Conservation (phyloP, 2,797 vertebrate species). For the Paguma larvata region DNA sequence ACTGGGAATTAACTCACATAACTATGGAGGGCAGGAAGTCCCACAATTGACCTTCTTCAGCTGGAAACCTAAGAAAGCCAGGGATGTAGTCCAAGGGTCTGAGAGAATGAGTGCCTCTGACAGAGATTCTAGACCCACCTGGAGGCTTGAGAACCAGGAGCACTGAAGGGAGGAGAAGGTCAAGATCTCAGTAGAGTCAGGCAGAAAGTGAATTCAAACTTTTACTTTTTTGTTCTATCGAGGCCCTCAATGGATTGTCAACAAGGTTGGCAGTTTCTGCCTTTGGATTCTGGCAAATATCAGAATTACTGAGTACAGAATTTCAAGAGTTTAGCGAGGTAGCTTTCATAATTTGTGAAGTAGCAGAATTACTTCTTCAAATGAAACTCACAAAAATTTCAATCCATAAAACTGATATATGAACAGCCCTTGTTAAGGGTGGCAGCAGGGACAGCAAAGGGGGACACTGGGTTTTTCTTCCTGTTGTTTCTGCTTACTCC, state of each 20-base stretch:
- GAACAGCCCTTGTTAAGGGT: neutral
- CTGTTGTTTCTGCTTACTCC: neutral
- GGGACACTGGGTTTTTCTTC: neutral
- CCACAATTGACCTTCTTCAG: neutral
- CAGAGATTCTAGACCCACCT: neutral
- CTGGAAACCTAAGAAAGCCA: neutral
- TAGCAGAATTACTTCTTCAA: neutral
- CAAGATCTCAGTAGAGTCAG: neutral
- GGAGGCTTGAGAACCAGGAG: neutral
- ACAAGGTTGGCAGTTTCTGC: neutral
- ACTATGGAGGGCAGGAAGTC: neutral
- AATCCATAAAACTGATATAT: neutral
- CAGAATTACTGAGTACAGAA: neutral
- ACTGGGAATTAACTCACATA: neutral
- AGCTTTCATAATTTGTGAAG: neutral
- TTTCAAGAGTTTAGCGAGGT: neutral
- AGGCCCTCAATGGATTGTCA: neutral
- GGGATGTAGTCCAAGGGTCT: neutral
- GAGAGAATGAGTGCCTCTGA: neutral
- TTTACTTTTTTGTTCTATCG: neutral
- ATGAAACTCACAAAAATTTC: neutral
- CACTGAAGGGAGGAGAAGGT: neutral
- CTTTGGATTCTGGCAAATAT: neutral
- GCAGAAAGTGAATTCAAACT: neutral
- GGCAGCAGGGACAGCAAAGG: neutral